phyloP scores from a whole-genome alignment of 2,797 vertebrate species.

The Vultur gryphus region DNA sequence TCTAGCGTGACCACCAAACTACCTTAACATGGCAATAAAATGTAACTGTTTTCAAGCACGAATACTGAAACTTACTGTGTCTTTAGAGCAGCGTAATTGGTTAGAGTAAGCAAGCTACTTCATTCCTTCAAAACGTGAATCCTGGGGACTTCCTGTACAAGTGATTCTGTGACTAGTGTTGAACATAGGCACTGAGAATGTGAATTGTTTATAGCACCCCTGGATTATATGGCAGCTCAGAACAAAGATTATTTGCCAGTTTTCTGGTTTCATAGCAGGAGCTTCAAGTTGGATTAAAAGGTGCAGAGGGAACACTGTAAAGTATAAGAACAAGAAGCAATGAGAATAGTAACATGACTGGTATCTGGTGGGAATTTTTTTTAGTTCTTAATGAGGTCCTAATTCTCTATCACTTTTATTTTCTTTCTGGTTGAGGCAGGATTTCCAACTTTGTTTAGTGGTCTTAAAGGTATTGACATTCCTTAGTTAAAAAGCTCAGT shows the following conservation, averaged over 20 bases:
- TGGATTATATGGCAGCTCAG: not conserved
- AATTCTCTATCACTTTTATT: not conserved
- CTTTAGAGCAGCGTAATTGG: not conserved
- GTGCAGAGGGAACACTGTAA: not conserved
- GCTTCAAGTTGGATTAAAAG: not conserved
- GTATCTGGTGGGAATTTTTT: not conserved
- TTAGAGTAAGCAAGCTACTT: not conserved
- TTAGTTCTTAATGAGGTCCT: not conserved
- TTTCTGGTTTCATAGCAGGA: not conserved
- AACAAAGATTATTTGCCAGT: not conserved
- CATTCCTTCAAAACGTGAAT: not conserved
- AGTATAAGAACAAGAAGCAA: not conserved
- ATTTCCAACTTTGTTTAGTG: not conserved
- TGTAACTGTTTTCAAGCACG: not conserved
- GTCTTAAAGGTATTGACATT: not conserved
- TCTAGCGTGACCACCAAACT: not conserved
- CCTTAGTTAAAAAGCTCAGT: not conserved
- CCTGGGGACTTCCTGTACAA: not conserved
- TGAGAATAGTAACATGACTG: not conserved
- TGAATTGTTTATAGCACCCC: not conserved
- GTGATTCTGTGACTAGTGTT: not conserved
- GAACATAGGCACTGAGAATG: not conserved
- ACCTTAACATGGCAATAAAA: constrained; percentile 9
- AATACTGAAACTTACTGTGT: not conserved
- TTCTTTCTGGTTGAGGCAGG: not conserved